Percentiles rank a stretch among this genome's conserved stretches.
phyloP scores from a whole-genome alignment of 2,113 vertebrate genomes.

The Proteles cristata region DNA sequence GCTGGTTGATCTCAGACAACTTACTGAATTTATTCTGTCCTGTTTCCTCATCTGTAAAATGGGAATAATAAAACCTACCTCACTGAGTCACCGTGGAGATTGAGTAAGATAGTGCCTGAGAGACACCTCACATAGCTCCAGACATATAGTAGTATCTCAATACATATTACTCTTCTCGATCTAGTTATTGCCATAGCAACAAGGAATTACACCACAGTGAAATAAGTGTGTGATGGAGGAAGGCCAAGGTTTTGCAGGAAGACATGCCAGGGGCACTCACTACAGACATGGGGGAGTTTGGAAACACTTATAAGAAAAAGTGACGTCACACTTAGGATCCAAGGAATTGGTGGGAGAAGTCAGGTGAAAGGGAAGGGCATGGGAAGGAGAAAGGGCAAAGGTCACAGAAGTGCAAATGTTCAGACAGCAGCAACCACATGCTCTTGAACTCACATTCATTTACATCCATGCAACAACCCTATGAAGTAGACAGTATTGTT shows the following conservation, averaged over 20 bases:
- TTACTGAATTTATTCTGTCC: neutral
- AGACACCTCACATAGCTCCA: neutral
- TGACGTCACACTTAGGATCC: neutral
- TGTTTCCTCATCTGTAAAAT: constrained; percentile 1
- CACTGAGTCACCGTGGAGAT: neutral
- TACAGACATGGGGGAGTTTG: neutral
- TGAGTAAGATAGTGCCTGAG: neutral
- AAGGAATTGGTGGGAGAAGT: neutral
- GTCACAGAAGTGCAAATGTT: neutral
- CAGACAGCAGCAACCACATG: neutral
- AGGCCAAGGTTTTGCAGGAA: neutral
- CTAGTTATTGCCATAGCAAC: neutral
- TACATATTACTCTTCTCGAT: neutral
- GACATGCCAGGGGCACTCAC: neutral
- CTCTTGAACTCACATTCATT: neutral
- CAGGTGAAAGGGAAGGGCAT: neutral
- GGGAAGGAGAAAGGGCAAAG: neutral
- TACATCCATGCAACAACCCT: neutral
- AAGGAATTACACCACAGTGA: neutral
- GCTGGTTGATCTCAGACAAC: neutral
- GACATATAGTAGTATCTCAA: neutral
- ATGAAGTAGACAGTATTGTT: neutral
- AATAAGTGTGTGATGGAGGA: neutral
- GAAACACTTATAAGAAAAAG: neutral
- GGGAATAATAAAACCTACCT: neutral